phyloP scores from a whole-genome alignment of 2,888 invertebrate species.

The Laspeyria flexula region DNA sequence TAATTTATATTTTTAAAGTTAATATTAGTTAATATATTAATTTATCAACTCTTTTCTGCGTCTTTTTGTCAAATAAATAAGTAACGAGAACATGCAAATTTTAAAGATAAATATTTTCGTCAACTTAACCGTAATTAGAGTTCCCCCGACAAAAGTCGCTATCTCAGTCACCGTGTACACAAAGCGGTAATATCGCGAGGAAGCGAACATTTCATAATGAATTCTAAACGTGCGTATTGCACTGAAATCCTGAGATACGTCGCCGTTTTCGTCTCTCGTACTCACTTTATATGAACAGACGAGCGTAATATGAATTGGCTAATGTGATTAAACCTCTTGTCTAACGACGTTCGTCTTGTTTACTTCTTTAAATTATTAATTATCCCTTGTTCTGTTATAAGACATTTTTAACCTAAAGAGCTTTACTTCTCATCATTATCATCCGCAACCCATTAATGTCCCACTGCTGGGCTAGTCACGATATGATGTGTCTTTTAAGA shows the following conservation, averaged over 20 bases:
- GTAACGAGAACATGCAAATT: too few relatives aligned
- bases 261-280: constrained; percentile 16
- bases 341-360: background rate
- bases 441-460: too few relatives aligned
- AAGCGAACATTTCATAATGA: constrained; percentile 29
- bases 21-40: too few relatives aligned
- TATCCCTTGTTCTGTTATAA: background rate
- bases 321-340: constrained; percentile 22
- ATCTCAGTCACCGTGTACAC: background rate
- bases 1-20: too few relatives aligned
- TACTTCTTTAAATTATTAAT: background rate
- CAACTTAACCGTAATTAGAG: too few relatives aligned
- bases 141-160: background rate
- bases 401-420: background rate
- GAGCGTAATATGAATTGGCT: constrained; percentile 25
- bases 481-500: too few relatives aligned
- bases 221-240: constrained; percentile 33
- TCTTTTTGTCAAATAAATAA: too few relatives aligned
- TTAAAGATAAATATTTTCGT: too few relatives aligned
- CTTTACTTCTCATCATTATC: too few relatives aligned
- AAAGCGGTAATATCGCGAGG: constrained; percentile 13
- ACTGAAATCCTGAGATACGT: constrained; percentile 9
- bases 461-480: too few relatives aligned
- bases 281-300: constrained; percentile 16
- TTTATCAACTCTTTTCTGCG: too few relatives aligned